Percentiles rank a stretch among this genome's conserved stretches.
phyloP scores from a whole-genome alignment of 2,113 vertebrate genomes.

The Hippocampus guttulatus region DNA sequence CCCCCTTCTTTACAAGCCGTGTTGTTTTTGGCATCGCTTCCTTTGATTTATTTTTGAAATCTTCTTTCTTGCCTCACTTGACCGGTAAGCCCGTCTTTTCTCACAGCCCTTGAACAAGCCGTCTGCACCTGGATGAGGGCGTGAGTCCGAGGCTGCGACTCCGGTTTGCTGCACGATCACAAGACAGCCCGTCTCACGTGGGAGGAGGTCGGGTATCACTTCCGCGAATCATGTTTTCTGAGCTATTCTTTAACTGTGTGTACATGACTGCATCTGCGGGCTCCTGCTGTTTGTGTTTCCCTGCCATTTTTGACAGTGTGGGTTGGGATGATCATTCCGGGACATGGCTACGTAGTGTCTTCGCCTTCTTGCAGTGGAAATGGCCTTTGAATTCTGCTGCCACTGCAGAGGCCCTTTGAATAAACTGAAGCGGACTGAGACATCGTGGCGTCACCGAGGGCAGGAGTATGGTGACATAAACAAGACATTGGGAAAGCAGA shows the following conservation, averaged over 20 bases:
- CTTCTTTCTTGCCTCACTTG: background rate
- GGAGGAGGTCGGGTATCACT: conserved; percentile 43
- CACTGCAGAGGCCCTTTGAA: too few species aligned
- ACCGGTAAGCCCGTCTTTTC: conserved; percentile 24
- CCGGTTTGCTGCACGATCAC: conserved; percentile 36
- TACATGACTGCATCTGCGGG: background rate
- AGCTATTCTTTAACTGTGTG: conserved; percentile 7
- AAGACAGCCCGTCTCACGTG: conserved; percentile 27
- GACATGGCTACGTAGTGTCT: too few species aligned
- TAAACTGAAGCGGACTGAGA: too few species aligned
- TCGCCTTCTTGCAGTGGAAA: too few species aligned
- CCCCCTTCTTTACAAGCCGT: background rate
- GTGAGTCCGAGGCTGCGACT: conserved; percentile 27
- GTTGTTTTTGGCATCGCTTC: conserved; percentile 20
- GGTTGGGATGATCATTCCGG: too few species aligned
- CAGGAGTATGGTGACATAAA: too few species aligned
- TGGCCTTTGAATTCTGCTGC: too few species aligned
- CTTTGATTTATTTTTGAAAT: background rate
- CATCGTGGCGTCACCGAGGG: too few species aligned
- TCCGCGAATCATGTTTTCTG: conserved; percentile 47
- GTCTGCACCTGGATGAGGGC: conserved; percentile 40
- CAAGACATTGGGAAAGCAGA: too few species aligned
- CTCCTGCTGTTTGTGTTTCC: background rate
- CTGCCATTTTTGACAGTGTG: too few species aligned
- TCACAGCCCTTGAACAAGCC: conserved; percentile 24